Conservation (phyloP, 2,888 invertebrate species). For the Caenorhabditis afra region DNA sequence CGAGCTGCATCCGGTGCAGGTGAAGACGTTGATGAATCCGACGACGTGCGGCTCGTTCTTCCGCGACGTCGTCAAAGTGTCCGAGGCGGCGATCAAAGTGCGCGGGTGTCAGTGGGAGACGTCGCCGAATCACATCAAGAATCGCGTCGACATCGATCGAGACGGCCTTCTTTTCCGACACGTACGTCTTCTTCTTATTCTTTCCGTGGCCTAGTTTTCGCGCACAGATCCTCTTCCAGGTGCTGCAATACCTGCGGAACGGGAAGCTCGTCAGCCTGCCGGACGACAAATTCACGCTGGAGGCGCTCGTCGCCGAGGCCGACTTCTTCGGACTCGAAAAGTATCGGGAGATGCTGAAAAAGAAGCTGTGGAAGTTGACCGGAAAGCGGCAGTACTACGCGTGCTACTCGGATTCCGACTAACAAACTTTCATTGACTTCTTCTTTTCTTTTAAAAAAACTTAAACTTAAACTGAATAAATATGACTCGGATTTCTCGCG, state of each 20-base stretch:
- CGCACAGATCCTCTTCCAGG: constrained; percentile 21
- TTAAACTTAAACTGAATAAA: neutral
- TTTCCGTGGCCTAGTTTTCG: neutral
- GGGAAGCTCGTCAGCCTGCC: constrained; percentile 61
- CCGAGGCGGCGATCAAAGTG: constrained; percentile 50
- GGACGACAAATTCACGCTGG: constrained; percentile 54
- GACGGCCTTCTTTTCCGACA: constrained; percentile 62
- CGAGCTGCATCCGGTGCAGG: constrained; percentile 64
- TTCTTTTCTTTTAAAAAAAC: neutral
- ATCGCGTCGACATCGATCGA: constrained; percentile 65
- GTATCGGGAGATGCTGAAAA: constrained; percentile 60
- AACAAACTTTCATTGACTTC: neutral
- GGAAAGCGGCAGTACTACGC: constrained; percentile 63
- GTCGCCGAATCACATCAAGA: constrained; percentile 66
- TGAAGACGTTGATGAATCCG: constrained; percentile 62
- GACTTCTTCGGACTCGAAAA: constrained; percentile 65
- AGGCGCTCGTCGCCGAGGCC: constrained; percentile 59
- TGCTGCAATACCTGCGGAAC: constrained; percentile 66
- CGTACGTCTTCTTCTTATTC: constrained; percentile 11
- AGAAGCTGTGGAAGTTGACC: constrained; percentile 66
- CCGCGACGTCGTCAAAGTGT: constrained; percentile 57
- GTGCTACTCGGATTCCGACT: constrained; percentile 67
- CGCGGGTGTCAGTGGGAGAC: constrained; percentile 62
- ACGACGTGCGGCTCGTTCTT: constrained; percentile 60
- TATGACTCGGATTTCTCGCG: neutral